phyloP scores from a whole-genome alignment of 2,797 vertebrate species.

The Microcaecilia unicolor region DNA sequence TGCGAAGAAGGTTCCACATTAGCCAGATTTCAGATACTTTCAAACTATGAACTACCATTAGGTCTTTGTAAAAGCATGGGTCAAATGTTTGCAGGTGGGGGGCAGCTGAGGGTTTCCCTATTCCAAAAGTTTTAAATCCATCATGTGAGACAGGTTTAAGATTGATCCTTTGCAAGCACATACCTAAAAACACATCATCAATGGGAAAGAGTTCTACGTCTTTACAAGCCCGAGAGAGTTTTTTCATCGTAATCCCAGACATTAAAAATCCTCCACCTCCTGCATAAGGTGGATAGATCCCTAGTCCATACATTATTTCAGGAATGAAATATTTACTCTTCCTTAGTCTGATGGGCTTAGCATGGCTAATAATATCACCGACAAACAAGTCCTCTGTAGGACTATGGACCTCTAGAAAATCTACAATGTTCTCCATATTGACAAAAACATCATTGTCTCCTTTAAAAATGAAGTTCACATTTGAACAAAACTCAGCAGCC shows the following conservation, averaged over 20 bases:
- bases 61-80: constrained; percentile 89
- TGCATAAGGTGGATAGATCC: constrained; percentile 78
- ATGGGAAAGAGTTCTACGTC: constrained; percentile 96
- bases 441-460: constrained; percentile 90
- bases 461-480: constrained; percentile 84
- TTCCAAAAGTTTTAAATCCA: constrained; percentile 92
- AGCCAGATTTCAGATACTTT: constrained; percentile 92
- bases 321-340: constrained; percentile 91
- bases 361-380: constrained; percentile 85
- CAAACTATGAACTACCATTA: constrained; percentile 94
- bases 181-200: constrained; percentile 93
- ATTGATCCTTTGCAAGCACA: constrained; percentile 85
- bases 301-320: constrained; percentile 77
- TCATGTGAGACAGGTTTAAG: constrained; percentile 73
- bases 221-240: constrained; percentile 69
- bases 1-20: constrained; percentile 92
- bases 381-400: constrained; percentile 72
- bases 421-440: constrained; percentile 83
- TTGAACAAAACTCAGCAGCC: constrained; percentile 74
- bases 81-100: constrained; percentile 87
- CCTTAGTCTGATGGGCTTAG: constrained; percentile 74
- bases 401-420: constrained; percentile 66
- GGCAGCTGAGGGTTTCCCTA: constrained; percentile 78
- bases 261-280: constrained; percentile 91
- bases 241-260: constrained; percentile 72